A percentile compares a stretch with the other conserved stretches of the same genome.
Conservation (phyloP, 2,797 vertebrate genomes). For the Anabas testudineus region DNA sequence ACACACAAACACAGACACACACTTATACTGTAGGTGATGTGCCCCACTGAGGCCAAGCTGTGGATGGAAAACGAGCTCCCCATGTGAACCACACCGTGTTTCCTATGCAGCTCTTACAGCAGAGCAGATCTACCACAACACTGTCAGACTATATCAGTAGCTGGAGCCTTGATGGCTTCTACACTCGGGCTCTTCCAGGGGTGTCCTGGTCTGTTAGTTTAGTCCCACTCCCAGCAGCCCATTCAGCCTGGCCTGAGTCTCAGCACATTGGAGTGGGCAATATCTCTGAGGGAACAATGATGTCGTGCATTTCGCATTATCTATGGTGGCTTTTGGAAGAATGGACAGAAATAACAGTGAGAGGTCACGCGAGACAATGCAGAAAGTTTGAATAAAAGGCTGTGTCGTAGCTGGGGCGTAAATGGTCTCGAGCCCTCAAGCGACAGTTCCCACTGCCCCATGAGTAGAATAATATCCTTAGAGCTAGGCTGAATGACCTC, state of each 20-base stretch:
- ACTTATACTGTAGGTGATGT: background rate
- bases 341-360: conserved; percentile 71
- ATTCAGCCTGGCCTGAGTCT: conserved; percentile 51
- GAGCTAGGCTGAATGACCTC: conserved; percentile 56
- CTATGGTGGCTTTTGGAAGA: conserved; percentile 59
- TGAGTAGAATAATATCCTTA: conserved; percentile 51
- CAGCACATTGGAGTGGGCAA: conserved; percentile 51
- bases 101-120: conserved; percentile 75
- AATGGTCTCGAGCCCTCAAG: conserved; percentile 52
- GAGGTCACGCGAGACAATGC: conserved; percentile 53
- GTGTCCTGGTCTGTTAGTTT: conserved; percentile 76
- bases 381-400: conserved; percentile 59
- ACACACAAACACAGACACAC: conserved; percentile 7
- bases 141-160: conserved; percentile 80
- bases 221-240: conserved; percentile 59
- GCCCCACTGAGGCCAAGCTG: conserved; percentile 41
- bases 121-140: conserved; percentile 82
- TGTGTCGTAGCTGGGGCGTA: conserved; percentile 54
- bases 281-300: conserved; percentile 66
- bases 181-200: conserved; percentile 57
- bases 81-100: conserved; percentile 73
- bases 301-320: conserved; percentile 64
- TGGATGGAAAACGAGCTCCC: conserved; percentile 56
- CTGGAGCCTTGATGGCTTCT: conserved; percentile 65
- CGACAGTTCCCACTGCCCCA: conserved; percentile 25